A percentile compares a stretch with the other conserved stretches of the same genome.
Conservation (phyloP, 2,113 vertebrate genomes). For the Sapajus apella region DNA sequence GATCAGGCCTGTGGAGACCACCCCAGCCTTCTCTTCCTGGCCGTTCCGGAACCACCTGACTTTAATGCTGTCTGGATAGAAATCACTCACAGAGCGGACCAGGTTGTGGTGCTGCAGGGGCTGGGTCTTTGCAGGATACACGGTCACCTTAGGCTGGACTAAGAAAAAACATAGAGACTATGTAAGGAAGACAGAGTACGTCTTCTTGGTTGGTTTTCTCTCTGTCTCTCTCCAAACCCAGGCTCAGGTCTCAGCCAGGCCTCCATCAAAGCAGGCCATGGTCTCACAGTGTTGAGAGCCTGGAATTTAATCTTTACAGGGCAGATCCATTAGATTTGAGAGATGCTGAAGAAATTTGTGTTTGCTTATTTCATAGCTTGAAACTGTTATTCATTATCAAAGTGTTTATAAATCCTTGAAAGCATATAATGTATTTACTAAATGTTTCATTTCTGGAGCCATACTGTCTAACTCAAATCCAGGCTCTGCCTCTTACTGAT, state of each 20-base stretch:
- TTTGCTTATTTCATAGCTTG: neutral
- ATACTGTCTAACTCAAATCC: neutral
- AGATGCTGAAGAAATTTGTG: fast-evolving
- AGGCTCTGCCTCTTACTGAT: neutral
- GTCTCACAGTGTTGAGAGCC: fast-evolving
- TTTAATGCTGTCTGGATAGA: conserved; percentile 64
- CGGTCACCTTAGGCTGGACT: conserved; percentile 1
- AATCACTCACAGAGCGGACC: conserved; percentile 70
- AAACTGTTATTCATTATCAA: neutral
- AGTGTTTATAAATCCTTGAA: neutral
- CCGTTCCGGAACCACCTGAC: conserved; percentile 51
- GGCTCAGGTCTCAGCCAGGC: fast-evolving
- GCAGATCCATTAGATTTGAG: neutral
- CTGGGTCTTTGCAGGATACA: neutral
- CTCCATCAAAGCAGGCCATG: neutral
- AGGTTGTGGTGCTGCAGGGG: conserved; percentile 50
- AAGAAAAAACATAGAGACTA: fast-evolving
- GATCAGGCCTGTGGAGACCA: conserved; percentile 65
- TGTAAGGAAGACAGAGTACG: neutral
- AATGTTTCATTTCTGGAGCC: neutral
- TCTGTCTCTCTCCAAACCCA: fast-evolving
- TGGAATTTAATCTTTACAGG: neutral
- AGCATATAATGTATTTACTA: neutral
- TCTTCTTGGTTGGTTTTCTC: fast-evolving
- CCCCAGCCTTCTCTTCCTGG: conserved; percentile 6